Evolutionary conservation across 1,140 invertebrate species (phyloP), one percentile per base, ranked within the genome.

Genomic region (Calycopis cecrops): DNA sequence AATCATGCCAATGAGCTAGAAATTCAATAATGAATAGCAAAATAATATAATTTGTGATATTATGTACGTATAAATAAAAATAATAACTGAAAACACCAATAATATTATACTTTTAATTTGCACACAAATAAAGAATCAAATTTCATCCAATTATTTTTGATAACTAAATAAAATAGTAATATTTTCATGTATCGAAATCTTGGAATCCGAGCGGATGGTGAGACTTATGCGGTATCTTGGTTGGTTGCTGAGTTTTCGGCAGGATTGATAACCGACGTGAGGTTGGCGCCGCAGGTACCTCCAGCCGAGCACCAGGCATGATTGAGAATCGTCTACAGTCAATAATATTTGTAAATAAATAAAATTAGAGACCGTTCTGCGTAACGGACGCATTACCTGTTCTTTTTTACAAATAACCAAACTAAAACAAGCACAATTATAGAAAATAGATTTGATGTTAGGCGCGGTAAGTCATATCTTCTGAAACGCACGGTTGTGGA

Each of bases 311-410:
- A 6, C 77, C 79, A 1, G 78, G 81, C 70, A 85, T 70, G 60
- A 84, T 66, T 1, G 80, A 84, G 60, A 84, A 84, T 6, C 80
- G 73, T 18, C 80, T 84, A 65, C 16, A 65, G 21, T 28, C 2
- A 28, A 28, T 28, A 28, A 28, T 28, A 28, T 3, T 28, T 28
- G 6, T 6, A 28, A 3, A 28, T 28, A 3, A 28, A 28, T 28
- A 28, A 28, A 28, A 28, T 6, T n/a, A n/a, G n/a, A n/a, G n/a
- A n/a, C n/a, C n/a, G n/a, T n/a, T n/a, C n/a, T n/a, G n/a, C n/a
- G n/a, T n/a, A n/a, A n/a, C n/a, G n/a, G 21, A 2, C 21, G 21
- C 2, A 28, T 2, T 6, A 3, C 21, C 21, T 2, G 21, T 28
- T 2, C 21, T 28, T 28, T 28, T 28, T 28, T 3, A 28, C 21